These are phyloP conservation scores for Seira ritae DNA, from an alignment of 2,888 invertebrate genomes.

Conservation along the genomic window DNA sequence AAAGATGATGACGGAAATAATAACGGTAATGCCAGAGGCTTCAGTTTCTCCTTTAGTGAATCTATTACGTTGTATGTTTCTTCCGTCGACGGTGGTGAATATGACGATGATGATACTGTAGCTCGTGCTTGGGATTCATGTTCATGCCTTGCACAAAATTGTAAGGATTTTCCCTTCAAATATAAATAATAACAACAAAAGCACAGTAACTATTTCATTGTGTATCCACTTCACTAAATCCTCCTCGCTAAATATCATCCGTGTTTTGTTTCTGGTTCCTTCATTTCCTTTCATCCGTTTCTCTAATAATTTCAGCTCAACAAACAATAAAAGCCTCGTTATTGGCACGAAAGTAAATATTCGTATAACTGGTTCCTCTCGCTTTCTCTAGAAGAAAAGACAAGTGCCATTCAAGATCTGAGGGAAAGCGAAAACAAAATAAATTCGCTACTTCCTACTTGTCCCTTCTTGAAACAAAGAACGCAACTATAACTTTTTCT, in stretches of 20 bases:
- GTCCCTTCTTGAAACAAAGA: too few species aligned
- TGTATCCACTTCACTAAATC: constrained; percentile 45
- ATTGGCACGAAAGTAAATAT: too few species aligned
- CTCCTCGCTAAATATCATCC: constrained; percentile 35
- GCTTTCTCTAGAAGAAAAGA: too few species aligned
- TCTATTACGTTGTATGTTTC: constrained; percentile 18
- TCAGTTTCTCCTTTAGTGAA: constrained; percentile 4
- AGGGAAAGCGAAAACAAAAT: too few species aligned
- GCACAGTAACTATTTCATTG: constrained; percentile 53
- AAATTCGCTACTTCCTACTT: too few species aligned
- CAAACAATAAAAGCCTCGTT: background rate
- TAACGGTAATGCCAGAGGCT: constrained; percentile 9
- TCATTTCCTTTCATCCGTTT: constrained; percentile 36
- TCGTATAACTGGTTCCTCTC: too few species aligned
- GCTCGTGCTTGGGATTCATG: too few species aligned
- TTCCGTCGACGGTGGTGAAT: constrained; percentile 5
- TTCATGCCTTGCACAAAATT: constrained; percentile 32
- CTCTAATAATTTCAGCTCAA: constrained; percentile 15
- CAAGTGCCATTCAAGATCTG: too few species aligned
- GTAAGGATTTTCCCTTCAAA: constrained; percentile 33
- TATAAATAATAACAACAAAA: too few species aligned
- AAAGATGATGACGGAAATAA: background rate
- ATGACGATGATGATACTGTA: too few species aligned
- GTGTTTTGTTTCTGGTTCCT: constrained; percentile 20
- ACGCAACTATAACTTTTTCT: too few species aligned